A percentile compares a stretch with the other conserved stretches of the same genome.
These are phyloP conservation scores for Pseudotriccus pelzelni DNA, from an alignment of 2,797 vertebrate species.

Conservation along the genomic window DNA sequence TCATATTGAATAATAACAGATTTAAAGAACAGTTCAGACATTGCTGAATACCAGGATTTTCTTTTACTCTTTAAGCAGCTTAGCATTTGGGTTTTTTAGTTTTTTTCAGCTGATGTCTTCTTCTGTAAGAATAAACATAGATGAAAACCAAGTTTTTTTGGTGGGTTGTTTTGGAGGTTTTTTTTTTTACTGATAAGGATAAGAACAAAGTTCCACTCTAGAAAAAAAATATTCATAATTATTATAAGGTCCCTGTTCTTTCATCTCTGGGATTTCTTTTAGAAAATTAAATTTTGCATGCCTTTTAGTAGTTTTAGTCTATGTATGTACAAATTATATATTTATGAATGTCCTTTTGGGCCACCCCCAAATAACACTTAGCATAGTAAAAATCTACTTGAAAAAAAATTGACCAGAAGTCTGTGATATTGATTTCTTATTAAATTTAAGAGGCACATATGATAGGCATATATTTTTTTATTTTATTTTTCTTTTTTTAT, in stretches of 20 bases:
- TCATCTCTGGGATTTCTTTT: neutral
- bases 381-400: neutral
- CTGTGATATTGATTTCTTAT: slow-evolving; percentile 9
- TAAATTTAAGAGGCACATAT: slow-evolving; percentile 13
- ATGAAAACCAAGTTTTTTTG: neutral
- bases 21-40: neutral
- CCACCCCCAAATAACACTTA: neutral
- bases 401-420: neutral
- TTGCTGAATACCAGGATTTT: neutral
- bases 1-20: neutral
- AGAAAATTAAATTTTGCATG: neutral
- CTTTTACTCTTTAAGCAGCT: neutral
- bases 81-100: neutral
- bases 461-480: neutral
- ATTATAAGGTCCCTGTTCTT: neutral
- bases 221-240: neutral
- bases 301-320: neutral
- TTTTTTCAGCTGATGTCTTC: neutral
- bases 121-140: neutral
- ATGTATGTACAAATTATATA: neutral
- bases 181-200: neutral
- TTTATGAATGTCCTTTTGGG: neutral
- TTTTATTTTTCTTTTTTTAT: neutral
- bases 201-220: neutral
- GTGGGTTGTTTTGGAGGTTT: neutral